Conservation (phyloP, 2,113 vertebrate genomes). For the Macroglossus sobrinus region DNA sequence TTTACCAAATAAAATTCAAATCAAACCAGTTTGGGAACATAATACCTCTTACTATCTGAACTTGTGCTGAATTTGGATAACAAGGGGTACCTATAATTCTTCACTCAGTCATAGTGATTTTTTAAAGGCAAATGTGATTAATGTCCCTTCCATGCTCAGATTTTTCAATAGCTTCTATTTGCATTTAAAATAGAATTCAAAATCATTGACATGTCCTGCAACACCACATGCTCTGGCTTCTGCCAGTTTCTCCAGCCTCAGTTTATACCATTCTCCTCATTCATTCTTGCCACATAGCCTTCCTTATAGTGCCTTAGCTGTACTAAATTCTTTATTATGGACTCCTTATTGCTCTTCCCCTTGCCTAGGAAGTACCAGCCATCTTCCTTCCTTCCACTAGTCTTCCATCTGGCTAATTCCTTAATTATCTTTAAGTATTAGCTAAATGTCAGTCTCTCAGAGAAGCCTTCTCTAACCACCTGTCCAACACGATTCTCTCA, state of each 20-base stretch:
- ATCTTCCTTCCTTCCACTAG: not conserved
- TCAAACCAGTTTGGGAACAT: not conserved
- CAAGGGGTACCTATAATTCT: not conserved
- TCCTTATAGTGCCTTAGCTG: not conserved
- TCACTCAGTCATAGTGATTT: not conserved
- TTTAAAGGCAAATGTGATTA: not conserved
- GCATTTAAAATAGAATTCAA: not conserved
- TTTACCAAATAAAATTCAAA: not conserved
- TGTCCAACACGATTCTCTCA: not conserved
- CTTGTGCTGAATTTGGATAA: not conserved
- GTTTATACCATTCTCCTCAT: not conserved
- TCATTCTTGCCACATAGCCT: not conserved
- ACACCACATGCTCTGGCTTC: not conserved
- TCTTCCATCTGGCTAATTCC: not conserved
- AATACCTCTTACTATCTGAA: not conserved
- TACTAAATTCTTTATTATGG: not conserved
- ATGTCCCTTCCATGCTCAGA: not conserved
- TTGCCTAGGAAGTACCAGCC: not conserved
- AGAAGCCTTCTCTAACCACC: not conserved
- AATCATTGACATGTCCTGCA: not conserved
- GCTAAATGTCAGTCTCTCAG: not conserved
- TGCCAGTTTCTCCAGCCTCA: not conserved
- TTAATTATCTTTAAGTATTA: constrained; percentile 2
- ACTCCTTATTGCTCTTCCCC: not conserved
- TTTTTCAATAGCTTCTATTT: not conserved